Percentiles rank a stretch among this genome's conserved stretches.
phyloP scores from a whole-genome alignment of 2,888 invertebrate genomes.

The Aleiodes testaceus region DNA sequence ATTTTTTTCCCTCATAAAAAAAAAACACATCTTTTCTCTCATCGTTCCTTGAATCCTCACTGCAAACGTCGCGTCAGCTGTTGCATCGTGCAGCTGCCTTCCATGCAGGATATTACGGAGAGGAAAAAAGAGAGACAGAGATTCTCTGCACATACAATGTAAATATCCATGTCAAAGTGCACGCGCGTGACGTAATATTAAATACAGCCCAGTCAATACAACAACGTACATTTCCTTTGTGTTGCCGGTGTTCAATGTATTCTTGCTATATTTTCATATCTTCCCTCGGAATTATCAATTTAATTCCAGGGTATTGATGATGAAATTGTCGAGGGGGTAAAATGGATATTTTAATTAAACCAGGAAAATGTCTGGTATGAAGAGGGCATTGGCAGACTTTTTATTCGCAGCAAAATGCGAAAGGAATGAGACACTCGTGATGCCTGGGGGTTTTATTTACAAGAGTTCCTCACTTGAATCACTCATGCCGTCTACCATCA shows the following conservation, averaged over 20 bases:
- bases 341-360: too few species aligned
- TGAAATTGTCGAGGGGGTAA: background rate
- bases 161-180: slow-evolving; percentile 33
- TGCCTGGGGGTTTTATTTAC: slow-evolving; percentile 29
- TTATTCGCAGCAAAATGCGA: background rate
- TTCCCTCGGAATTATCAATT: background rate
- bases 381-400: slow-evolving; percentile 14
- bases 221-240: slow-evolving; percentile 25
- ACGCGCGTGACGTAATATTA: slow-evolving; percentile 33
- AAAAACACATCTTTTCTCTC: background rate
- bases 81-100: slow-evolving; percentile 62
- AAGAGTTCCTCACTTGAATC: slow-evolving; percentile 28
- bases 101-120: slow-evolving; percentile 22
- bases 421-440: slow-evolving; percentile 25
- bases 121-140: background rate
- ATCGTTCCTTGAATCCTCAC: slow-evolving; percentile 34
- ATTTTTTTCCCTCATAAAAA: background rate
- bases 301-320: background rate
- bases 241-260: background rate
- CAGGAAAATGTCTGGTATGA: slow-evolving; percentile 2
- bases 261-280: background rate
- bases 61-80: slow-evolving; percentile 59
- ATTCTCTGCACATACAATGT: slow-evolving; percentile 23
- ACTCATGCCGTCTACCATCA: slow-evolving; percentile 28
- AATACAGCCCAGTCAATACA: slow-evolving; percentile 28